These are phyloP conservation scores for Panonychus citri DNA, from an alignment of 1,140 invertebrate species.

Conservation along the genomic window DNA sequence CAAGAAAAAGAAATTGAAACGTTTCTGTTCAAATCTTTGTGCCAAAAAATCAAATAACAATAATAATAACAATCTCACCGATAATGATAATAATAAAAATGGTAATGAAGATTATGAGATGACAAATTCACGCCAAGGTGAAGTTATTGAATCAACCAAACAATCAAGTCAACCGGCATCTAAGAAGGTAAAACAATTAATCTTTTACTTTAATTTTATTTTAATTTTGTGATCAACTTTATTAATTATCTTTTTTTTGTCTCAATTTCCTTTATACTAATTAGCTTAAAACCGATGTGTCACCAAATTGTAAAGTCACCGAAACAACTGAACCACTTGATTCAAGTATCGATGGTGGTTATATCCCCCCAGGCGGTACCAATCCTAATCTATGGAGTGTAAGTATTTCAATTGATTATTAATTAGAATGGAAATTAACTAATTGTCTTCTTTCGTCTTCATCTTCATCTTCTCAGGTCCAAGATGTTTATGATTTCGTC, in stretches of 20 bases:
- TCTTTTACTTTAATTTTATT: too few species aligned
- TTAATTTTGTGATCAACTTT: too few species aligned
- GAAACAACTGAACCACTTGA: background rate
- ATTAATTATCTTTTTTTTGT: too few species aligned
- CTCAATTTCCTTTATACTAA: too few species aligned
- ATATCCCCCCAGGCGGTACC: slow-evolving; percentile 7
- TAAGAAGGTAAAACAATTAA: too few species aligned
- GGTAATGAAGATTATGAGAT: too few species aligned
- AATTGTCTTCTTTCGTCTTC: background rate
- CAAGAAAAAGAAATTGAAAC: background rate
- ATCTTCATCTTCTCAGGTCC: slow-evolving; percentile 17
- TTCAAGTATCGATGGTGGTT: background rate
- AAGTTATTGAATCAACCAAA: too few species aligned
- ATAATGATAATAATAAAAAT: too few species aligned
- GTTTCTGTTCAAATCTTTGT: background rate
- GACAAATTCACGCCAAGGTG: too few species aligned
- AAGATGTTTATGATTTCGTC: slow-evolving; percentile 49
- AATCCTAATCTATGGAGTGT: slow-evolving; percentile 17
- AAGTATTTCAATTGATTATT: background rate
- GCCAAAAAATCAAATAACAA: background rate
- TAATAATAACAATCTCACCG: background rate
- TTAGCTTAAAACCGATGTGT: too few species aligned
- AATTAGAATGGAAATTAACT: background rate
- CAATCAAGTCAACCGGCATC: background rate
- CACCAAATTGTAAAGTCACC: too few species aligned